Percentiles rank a stretch among this genome's conserved stretches.
These are phyloP conservation scores for Eulemur macaco DNA, from an alignment of 2,113 vertebrate genomes.

Conservation along the genomic window DNA sequence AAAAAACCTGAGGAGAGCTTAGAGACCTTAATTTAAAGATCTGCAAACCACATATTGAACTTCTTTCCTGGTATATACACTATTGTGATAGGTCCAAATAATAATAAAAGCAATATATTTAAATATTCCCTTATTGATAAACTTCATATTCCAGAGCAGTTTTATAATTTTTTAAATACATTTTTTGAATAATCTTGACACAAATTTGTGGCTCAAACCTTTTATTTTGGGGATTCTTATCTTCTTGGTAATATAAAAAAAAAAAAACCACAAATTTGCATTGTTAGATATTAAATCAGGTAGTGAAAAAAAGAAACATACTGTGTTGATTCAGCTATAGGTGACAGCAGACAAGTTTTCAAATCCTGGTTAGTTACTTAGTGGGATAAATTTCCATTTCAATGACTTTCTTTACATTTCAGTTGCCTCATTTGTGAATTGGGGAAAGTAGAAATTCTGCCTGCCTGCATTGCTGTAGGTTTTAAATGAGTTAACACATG, in stretches of 20 bases:
- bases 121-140: background rate
- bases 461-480: background rate
- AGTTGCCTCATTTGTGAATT: background rate
- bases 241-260: background rate
- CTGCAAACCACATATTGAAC: background rate
- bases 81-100: background rate
- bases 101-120: background rate
- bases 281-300: background rate
- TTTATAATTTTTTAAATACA: background rate
- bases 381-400: background rate
- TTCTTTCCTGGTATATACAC: background rate
- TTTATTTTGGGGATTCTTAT: background rate
- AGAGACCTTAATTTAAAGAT: background rate
- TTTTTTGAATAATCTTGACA: background rate
- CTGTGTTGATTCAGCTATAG: background rate
- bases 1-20: background rate
- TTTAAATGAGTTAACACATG: background rate
- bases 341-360: background rate
- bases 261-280: background rate
- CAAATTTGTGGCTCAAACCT: background rate
- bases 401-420: background rate
- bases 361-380: background rate
- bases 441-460: background rate
- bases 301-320: background rate
- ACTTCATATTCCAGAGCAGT: background rate